Evolutionary conservation across 2,797 vertebrate genomes (phyloP).

Genomic region (Euthynnus affinis): DNA sequence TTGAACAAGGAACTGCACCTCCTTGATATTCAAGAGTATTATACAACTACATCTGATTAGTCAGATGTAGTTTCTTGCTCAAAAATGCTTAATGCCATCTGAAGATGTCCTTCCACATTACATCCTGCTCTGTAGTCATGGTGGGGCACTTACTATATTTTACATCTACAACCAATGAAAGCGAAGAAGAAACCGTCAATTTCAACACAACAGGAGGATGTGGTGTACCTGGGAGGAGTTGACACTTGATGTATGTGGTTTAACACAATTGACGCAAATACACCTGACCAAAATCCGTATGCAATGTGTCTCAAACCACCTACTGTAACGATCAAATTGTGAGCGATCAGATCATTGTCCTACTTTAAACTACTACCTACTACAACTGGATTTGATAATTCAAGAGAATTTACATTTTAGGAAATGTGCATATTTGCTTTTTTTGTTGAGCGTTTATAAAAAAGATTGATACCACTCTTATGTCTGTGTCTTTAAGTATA

Average conservation of each 20-base stretch:
- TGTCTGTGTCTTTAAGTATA: not conserved
- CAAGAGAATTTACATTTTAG: not conserved
- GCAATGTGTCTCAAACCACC: slow-evolving; percentile 8
- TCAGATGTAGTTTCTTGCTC: not conserved
- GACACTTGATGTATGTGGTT: slow-evolving; percentile 18
- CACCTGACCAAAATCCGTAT: slow-evolving; percentile 21
- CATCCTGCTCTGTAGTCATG: not conserved
- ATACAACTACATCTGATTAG: not conserved
- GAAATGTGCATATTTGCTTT: not conserved
- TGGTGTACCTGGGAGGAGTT: slow-evolving; percentile 36
- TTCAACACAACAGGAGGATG: slow-evolving; percentile 37
- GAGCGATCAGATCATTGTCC: not conserved
- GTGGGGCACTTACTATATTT: not conserved
- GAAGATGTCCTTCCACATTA: not conserved
- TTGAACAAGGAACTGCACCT: not conserved
- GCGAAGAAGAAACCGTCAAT: slow-evolving; percentile 20
- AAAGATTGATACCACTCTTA: not conserved
- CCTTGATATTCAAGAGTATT: not conserved
- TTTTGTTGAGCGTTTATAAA: not conserved
- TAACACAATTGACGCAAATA: not conserved
- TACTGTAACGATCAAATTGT: not conserved
- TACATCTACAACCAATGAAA: not conserved
- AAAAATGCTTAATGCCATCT: not conserved
- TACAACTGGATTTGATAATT: slow-evolving; percentile 9
- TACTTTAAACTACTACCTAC: not conserved